A percentile compares a stretch with the other conserved stretches of the same genome.
Conservation (phyloP, 2,888 invertebrate species). For the Drosophila falleni region DNA sequence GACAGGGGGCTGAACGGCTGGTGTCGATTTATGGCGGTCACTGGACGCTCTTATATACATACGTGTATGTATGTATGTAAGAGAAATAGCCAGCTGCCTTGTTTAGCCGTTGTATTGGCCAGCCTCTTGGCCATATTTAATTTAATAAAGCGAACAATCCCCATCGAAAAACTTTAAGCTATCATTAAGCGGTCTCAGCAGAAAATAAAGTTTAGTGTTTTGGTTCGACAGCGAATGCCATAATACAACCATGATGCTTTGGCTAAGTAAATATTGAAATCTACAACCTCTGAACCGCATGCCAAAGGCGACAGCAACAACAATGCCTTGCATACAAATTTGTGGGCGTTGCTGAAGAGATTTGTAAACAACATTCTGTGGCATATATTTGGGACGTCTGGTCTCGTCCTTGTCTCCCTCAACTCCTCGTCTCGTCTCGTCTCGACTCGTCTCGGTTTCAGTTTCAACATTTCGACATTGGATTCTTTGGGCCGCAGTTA, state of each 20-base stretch:
- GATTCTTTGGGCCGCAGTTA: slow-evolving; percentile 40
- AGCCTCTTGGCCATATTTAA: slow-evolving; percentile 48
- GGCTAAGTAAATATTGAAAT: slow-evolving; percentile 78
- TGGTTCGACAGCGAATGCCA: slow-evolving; percentile 1
- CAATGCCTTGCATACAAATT: slow-evolving; percentile 73
- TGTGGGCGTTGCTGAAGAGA: slow-evolving; percentile 76
- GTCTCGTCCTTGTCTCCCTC: slow-evolving; percentile 3
- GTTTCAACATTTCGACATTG: slow-evolving; percentile 49
- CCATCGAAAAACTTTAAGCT: slow-evolving; percentile 66
- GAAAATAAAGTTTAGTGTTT: slow-evolving; percentile 51
- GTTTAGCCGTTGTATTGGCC: slow-evolving; percentile 13
- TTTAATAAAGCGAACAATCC: slow-evolving; percentile 67
- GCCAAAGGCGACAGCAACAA: slow-evolving; percentile 59
- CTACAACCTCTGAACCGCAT: slow-evolving; percentile 71
- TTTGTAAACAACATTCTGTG: slow-evolving; percentile 81
- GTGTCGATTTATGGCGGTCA: slow-evolving; percentile 61
- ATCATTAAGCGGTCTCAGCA: slow-evolving; percentile 63
- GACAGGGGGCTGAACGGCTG: not conserved
- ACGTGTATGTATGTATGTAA: slow-evolving; percentile 40
- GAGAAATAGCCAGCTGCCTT: slow-evolving; percentile 15
- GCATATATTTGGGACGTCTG: slow-evolving; percentile 68
- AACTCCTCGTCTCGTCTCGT: slow-evolving; percentile 21
- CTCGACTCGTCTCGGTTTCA: slow-evolving; percentile 32
- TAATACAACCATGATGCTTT: slow-evolving; percentile 33
- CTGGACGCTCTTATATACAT: slow-evolving; percentile 28